Percentiles rank a stretch among this genome's conserved stretches.
These are phyloP conservation scores for Gallinago stenura DNA, from an alignment of 2,797 vertebrate genomes.

Conservation along the genomic window DNA sequence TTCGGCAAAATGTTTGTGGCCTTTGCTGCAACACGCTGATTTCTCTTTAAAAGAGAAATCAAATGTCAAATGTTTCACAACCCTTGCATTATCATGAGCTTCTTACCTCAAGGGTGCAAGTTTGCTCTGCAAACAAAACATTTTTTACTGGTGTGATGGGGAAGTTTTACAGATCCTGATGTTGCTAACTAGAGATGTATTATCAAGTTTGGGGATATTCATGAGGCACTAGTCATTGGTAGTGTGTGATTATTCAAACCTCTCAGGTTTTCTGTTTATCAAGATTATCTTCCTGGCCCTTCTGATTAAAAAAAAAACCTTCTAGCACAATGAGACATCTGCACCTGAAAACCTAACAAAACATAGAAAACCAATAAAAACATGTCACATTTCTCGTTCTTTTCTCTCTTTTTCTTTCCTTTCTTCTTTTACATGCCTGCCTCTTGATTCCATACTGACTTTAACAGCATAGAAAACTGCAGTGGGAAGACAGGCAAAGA, in stretches of 20 bases:
- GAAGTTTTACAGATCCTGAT: not conserved
- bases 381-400: accelerated
- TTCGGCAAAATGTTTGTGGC: not conserved
- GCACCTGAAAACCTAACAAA: not conserved
- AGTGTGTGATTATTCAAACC: not conserved
- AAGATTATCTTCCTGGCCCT: not conserved
- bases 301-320: not conserved
- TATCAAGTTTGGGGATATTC: not conserved
- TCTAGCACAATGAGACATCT: not conserved
- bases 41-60: not conserved
- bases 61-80: not conserved
- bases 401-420: not conserved
- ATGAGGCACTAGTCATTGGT: not conserved
- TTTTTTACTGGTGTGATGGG: not conserved
- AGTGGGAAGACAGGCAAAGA: not conserved
- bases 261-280: not conserved
- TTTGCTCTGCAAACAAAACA: not conserved
- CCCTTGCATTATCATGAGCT: not conserved
- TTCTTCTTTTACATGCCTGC: not conserved
- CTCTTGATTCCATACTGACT: not conserved
- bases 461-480: not conserved
- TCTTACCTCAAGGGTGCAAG: not conserved
- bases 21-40: not conserved
- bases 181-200: not conserved
- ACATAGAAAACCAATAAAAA: not conserved